Percentiles rank a stretch among this genome's conserved stretches.
phyloP scores from a whole-genome alignment of 23 tunicate species.

The Ciona savignyi region DNA sequence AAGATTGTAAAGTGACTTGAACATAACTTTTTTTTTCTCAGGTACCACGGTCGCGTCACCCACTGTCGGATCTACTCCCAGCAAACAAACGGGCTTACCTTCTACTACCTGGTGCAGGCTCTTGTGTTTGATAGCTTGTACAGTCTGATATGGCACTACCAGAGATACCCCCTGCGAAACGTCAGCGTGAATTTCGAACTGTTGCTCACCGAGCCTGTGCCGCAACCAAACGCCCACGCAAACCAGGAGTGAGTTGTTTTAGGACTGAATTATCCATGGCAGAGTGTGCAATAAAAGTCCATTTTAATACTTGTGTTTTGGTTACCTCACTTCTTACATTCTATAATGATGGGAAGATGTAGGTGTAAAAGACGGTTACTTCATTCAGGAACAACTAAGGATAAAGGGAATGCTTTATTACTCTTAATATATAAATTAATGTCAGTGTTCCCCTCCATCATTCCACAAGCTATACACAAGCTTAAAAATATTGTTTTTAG shows the following conservation, averaged over 20 bases:
- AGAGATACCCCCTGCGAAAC: slow-evolving; percentile 60
- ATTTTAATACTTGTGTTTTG: too few relatives aligned
- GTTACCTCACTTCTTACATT: too few relatives aligned
- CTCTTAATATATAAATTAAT: too few relatives aligned
- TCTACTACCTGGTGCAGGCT: slow-evolving; percentile 34
- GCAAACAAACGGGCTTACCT: slow-evolving; percentile 26
- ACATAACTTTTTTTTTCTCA: slow-evolving; percentile 22
- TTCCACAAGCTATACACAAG: too few relatives aligned
- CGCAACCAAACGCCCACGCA: slow-evolving; percentile 84
- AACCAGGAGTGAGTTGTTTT: slow-evolving; percentile 47
- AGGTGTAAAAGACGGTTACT: too few relatives aligned
- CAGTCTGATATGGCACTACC: slow-evolving; percentile 80
- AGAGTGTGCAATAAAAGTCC: too few relatives aligned
- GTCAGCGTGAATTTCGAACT: slow-evolving; percentile 33
- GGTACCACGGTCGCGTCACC: slow-evolving; percentile 58
- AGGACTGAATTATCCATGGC: background rate
- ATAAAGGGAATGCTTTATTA: too few relatives aligned
- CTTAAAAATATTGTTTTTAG: too few relatives aligned
- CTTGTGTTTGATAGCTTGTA: slow-evolving; percentile 57
- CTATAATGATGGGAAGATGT: too few relatives aligned
- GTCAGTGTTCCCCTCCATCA: too few relatives aligned
- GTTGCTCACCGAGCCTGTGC: slow-evolving; percentile 64
- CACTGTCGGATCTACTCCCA: slow-evolving; percentile 73
- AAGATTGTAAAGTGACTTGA: too few relatives aligned
- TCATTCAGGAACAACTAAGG: too few relatives aligned